Evolutionary conservation across 2,888 invertebrate genomes (phyloP), one percentile per base, ranked within the genome.

Genomic region (Trypoxylon attenuatum): DNA sequence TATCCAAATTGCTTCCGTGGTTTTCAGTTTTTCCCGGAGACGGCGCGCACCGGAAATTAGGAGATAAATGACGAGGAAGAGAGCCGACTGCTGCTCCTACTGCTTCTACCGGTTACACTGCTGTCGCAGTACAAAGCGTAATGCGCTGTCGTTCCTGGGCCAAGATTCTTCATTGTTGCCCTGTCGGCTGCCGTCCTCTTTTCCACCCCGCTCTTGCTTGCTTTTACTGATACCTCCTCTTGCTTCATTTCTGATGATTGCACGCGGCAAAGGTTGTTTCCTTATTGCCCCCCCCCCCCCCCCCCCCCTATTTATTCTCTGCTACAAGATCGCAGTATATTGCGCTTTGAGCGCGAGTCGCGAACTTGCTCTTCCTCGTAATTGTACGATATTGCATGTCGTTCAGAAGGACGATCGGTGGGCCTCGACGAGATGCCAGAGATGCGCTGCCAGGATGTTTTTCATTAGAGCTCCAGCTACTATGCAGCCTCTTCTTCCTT

Each of bases 1-100:
- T 83, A 83, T 82, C 80, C 81, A 82, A 83, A 84, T 83, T 84
- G 82, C 80, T 82, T 78, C 74, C 67, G 73, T 68, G 73, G 78
- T 77, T 82, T 81, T 78, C 74, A 74, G 72, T 76, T 75, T 77
- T 63, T 70, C 38, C 25, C 13, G 58, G 69, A 69, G 72, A 74
- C 73, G 74, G 69, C 73, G 73, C 60, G 72, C 71, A 47, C 75
- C 73, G 76, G 77, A 81, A 81, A 83, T 82, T 55, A 47, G 19
- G n/a, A 29, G 47, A 33, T 25, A 56, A 64, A 19, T 46, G 33
- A 21, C 22, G 25, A 4, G 27, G 29, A 45, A 49, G 19, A 15
- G 5, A 16, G n/a, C n/a, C 23, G 13, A 6, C 13, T 21, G 33
- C 6, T 3, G 19, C 18, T 16, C 4, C n/a, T n/a, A n/a, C n/a